Evolutionary conservation across 2,113 vertebrate genomes (phyloP).

Genomic region (Pristiophorus japonicus): DNA sequence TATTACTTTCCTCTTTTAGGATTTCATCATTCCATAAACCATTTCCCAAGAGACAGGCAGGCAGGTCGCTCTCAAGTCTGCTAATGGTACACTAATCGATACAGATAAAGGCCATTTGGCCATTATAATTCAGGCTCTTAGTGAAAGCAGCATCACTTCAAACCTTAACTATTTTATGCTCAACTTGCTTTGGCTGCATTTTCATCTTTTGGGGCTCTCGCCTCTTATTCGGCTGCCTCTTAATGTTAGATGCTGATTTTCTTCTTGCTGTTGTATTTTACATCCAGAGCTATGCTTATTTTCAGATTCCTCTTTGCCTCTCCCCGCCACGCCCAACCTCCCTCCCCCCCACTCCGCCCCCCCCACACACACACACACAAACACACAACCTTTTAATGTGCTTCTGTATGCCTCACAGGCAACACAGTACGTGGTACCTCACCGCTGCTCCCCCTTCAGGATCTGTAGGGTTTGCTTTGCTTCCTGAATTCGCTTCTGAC

Average conservation of each 20-base stretch:
- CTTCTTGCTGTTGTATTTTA: not conserved
- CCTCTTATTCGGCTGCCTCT: not conserved
- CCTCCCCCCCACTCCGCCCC: too few species aligned
- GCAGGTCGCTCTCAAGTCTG: not conserved
- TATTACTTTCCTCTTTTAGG: not conserved
- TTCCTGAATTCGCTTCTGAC: not conserved
- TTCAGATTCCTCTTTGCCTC: not conserved
- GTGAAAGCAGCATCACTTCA: not conserved
- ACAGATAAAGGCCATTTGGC: conserved; percentile 11
- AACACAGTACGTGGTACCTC: not conserved
- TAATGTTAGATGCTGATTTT: not conserved
- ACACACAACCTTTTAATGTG: not conserved
- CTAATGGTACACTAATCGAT: conserved; percentile 19
- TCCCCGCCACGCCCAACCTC: not conserved
- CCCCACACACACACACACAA: too few species aligned
- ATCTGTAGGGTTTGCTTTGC: not conserved
- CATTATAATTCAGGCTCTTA: not conserved
- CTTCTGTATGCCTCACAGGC: not conserved
- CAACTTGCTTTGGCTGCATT: not conserved
- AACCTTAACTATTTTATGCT: not conserved
- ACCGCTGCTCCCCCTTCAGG: not conserved
- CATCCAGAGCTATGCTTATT: not conserved
- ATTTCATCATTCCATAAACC: not conserved
- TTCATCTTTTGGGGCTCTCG: not conserved
- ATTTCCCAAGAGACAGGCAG: not conserved